These are phyloP conservation scores for Vulpes vulpes DNA, from an alignment of 2,113 vertebrate genomes.

Conservation along the genomic window DNA sequence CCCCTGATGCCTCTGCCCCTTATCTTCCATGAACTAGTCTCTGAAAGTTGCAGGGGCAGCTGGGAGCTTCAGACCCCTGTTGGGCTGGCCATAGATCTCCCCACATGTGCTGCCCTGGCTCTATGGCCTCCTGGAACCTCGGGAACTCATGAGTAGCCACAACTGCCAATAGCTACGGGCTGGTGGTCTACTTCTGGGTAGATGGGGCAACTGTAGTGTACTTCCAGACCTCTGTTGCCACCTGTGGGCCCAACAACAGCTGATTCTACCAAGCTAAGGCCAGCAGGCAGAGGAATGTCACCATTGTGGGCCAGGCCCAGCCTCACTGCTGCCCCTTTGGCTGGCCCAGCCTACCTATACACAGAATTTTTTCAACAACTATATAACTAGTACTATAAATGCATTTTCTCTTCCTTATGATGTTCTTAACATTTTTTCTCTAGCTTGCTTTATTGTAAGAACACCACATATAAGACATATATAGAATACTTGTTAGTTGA, in stretches of 20 bases:
- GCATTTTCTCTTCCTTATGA: not conserved
- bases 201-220: not conserved
- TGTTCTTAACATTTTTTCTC: not conserved
- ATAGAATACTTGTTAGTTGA: not conserved
- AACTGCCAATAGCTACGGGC: not conserved
- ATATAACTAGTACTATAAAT: not conserved
- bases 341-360: not conserved
- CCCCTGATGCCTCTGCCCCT: not conserved
- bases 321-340: not conserved
- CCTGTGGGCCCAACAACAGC: not conserved
- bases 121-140: not conserved
- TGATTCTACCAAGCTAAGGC: not conserved
- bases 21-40: not conserved
- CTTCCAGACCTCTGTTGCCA: not conserved
- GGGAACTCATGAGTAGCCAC: not conserved
- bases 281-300: not conserved
- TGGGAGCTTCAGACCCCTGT: not conserved
- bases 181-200: not conserved
- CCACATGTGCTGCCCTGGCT: not conserved
- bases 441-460: not conserved
- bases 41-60: not conserved
- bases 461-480: not conserved
- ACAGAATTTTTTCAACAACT: not conserved
- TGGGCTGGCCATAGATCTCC: not conserved
- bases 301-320: not conserved